These are phyloP conservation scores for Thryonomys swinderianus DNA, from an alignment of 2,113 vertebrate species.

Conservation along the genomic window DNA sequence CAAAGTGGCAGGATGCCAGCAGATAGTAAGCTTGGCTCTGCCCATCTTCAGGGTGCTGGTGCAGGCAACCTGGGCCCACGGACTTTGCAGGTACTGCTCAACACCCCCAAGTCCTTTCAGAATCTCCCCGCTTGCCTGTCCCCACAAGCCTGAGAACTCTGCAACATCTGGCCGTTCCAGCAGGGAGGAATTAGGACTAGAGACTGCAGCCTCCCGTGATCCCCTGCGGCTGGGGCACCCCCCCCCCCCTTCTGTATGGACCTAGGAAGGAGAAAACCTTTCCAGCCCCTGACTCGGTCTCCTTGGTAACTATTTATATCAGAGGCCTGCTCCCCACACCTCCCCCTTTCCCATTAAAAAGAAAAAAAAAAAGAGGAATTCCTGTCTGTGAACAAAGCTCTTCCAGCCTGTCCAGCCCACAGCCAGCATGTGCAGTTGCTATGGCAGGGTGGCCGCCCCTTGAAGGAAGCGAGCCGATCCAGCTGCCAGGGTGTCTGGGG, in stretches of 20 bases:
- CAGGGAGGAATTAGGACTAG: constrained; percentile 83
- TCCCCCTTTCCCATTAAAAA: constrained; percentile 62
- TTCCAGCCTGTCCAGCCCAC: constrained; percentile 38
- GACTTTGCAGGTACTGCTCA: neutral
- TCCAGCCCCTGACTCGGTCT: constrained; percentile 85
- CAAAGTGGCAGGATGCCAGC: neutral
- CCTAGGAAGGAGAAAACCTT: constrained; percentile 82
- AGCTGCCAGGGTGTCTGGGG: constrained; percentile 81
- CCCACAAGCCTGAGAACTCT: constrained; percentile 76
- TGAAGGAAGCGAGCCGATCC: constrained; percentile 86
- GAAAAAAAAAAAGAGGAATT: constrained; percentile 46
- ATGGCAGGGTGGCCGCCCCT: constrained; percentile 90
- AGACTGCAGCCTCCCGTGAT: constrained; percentile 88
- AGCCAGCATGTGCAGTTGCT: constrained; percentile 82
- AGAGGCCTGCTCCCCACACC: constrained; percentile 80
- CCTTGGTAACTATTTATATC: constrained; percentile 90
- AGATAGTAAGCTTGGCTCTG: constrained; percentile 36
- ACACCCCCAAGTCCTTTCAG: neutral
- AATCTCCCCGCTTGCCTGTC: constrained; percentile 47
- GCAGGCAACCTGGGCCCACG: neutral
- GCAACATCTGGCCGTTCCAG: constrained; percentile 91
- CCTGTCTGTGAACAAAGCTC: constrained; percentile 81
- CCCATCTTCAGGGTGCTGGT: constrained; percentile 58
- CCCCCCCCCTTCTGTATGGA: constrained; percentile 83
- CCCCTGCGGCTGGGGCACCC: constrained; percentile 78